Percentiles rank a stretch among this genome's conserved stretches.
These are phyloP conservation scores for Cyprinodon diabolis DNA, from an alignment of 2,797 vertebrate species.

Conservation along the genomic window DNA sequence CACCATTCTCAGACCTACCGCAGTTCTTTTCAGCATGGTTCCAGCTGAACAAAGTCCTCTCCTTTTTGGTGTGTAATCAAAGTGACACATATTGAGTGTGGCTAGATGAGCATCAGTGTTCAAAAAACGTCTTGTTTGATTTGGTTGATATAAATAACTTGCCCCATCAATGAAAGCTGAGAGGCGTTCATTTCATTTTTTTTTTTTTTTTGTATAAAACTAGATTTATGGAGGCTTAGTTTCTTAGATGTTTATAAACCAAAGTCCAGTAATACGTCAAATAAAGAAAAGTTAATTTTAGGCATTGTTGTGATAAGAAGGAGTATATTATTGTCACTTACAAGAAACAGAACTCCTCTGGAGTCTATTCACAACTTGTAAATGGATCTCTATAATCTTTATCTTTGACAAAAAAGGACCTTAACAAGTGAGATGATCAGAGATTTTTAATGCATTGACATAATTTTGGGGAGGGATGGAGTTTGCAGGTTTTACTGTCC, in stretches of 20 bases:
- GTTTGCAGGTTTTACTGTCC: too few relatives aligned
- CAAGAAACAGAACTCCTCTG: neutral
- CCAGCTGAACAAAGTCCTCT: conserved; percentile 38
- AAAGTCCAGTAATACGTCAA: conserved; percentile 4
- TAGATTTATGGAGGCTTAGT: neutral
- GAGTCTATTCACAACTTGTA: neutral
- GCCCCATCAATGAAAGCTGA: conserved; percentile 1
- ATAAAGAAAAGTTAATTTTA: conserved; percentile 5
- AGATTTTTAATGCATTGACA: too few relatives aligned
- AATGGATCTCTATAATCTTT: neutral
- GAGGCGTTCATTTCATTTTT: conserved; percentile 5
- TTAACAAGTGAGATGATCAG: neutral
- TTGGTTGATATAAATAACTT: conserved; percentile 31
- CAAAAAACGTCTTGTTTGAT: conserved; percentile 45
- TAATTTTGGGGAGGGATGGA: too few relatives aligned
- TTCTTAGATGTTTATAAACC: conserved; percentile 1
- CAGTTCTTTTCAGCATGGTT: conserved; percentile 37
- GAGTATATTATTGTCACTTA: neutral
- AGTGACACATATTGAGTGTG: conserved; percentile 47
- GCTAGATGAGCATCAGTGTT: conserved; percentile 41
- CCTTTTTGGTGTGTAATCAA: conserved; percentile 52
- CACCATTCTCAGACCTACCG: conserved; percentile 51
- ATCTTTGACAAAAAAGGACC: neutral
- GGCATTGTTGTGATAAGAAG: neutral
- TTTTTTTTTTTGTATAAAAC: neutral